These are phyloP conservation scores for Gobionotothen gibberifrons DNA, from an alignment of 2,797 vertebrate genomes.

Conservation along the genomic window DNA sequence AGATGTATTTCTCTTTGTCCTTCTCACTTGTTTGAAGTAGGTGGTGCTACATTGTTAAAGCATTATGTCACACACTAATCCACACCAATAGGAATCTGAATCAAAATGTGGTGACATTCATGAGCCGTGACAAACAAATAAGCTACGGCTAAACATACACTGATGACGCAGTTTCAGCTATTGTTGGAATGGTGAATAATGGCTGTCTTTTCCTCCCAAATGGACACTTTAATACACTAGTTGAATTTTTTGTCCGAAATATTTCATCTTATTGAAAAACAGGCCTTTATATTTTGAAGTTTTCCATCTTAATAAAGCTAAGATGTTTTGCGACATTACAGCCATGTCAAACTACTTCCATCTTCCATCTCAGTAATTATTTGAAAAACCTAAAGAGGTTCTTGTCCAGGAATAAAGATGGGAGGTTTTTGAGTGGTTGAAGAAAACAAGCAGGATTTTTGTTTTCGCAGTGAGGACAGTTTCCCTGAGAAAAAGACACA, in stretches of 20 bases:
- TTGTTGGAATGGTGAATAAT: background rate
- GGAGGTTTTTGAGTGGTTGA: background rate
- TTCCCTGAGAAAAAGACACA: background rate
- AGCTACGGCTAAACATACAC: background rate
- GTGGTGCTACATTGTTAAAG: background rate
- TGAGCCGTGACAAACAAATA: background rate
- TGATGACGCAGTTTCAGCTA: background rate
- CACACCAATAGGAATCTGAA: background rate
- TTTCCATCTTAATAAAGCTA: background rate
- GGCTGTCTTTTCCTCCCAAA: background rate
- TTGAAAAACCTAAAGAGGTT: background rate
- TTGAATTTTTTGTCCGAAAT: background rate
- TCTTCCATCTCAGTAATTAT: constrained; percentile 12
- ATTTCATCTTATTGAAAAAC: background rate
- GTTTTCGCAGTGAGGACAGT: background rate
- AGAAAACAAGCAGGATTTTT: background rate
- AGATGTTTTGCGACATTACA: constrained; percentile 2
- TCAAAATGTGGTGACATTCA: background rate
- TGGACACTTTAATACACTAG: background rate
- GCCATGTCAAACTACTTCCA: background rate
- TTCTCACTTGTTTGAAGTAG: background rate
- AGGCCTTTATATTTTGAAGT: background rate
- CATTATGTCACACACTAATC: background rate
- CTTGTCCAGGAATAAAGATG: constrained; percentile 14
- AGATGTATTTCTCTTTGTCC: background rate